A percentile compares a stretch with the other conserved stretches of the same genome.
Evolutionary conservation across 2,888 invertebrate species (phyloP).

Genomic region (Chalcosyrphus nemorum): DNA sequence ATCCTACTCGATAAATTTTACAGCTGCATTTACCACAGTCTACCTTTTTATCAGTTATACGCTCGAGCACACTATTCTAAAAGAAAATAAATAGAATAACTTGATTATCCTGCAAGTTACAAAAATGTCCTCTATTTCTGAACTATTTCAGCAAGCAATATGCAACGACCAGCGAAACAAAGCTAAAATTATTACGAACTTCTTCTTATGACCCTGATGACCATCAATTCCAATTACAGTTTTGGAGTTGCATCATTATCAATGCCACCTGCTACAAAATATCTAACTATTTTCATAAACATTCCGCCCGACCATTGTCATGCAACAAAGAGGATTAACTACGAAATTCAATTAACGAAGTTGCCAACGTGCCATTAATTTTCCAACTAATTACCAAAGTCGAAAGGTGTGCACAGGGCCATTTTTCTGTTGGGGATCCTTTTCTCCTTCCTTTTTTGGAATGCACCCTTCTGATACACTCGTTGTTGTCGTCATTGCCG

Average conservation of each 20-base stretch:
- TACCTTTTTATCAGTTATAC: too few relatives aligned
- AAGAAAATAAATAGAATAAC: too few relatives aligned
- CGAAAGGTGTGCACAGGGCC: slow-evolving; percentile 63
- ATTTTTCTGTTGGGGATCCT: slow-evolving; percentile 29
- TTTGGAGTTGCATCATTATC: slow-evolving; percentile 30
- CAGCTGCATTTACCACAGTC: too few relatives aligned
- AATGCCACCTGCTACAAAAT: slow-evolving; percentile 15
- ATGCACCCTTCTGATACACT: slow-evolving; percentile 27
- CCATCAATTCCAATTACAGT: slow-evolving; percentile 43
- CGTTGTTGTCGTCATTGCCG: background rate
- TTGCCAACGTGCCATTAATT: slow-evolving; percentile 68
- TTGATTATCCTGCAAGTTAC: background rate
- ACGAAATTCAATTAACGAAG: slow-evolving; percentile 69
- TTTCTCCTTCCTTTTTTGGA: background rate
- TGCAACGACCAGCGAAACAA: background rate
- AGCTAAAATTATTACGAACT: background rate
- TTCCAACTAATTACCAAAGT: slow-evolving; percentile 69
- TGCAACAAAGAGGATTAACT: slow-evolving; percentile 48
- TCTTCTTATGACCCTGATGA: slow-evolving; percentile 24
- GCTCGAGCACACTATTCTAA: too few relatives aligned
- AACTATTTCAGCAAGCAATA: background rate
- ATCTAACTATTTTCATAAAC: slow-evolving; percentile 62
- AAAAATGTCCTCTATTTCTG: too few relatives aligned
- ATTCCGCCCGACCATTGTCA: slow-evolving; percentile 30
- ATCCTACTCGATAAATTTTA: too few relatives aligned